phyloP scores from a whole-genome alignment of 1,140 invertebrate species.

The Globodera rostochiensis region DNA sequence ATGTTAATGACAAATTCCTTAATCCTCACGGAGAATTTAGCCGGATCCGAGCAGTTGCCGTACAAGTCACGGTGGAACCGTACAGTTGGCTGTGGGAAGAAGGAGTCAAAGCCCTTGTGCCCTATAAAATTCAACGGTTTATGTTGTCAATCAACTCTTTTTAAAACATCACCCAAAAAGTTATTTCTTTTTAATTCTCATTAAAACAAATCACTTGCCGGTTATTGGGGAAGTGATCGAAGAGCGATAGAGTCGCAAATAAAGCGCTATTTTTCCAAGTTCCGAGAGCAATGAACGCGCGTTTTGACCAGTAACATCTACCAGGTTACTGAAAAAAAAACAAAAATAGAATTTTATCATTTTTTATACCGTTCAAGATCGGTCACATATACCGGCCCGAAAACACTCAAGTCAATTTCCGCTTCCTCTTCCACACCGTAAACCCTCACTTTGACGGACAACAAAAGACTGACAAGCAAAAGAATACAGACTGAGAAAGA shows the following conservation, averaged over 20 bases:
- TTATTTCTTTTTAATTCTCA: too few species aligned
- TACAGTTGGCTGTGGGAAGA: conserved; percentile 5
- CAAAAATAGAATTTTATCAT: too few species aligned
- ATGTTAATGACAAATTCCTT: not conserved
- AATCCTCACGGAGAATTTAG: not conserved
- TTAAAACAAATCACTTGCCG: not conserved
- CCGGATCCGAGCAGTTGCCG: not conserved
- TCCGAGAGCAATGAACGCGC: not conserved
- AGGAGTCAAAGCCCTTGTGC: conserved; percentile 16
- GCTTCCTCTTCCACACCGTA: not conserved
- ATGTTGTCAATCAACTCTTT: too few species aligned
- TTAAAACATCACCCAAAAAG: too few species aligned
- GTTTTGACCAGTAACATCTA: not conserved
- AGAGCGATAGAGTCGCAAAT: conserved; percentile 22
- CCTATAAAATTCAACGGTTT: conserved; percentile 1
- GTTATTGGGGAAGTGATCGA: conserved; percentile 17
- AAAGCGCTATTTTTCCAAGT: conserved; percentile 15
- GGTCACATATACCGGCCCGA: not conserved
- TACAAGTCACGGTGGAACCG: conserved; percentile 6
- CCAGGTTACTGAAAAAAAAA: not conserved
- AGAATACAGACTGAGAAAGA: not conserved
- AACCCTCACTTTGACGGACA: not conserved
- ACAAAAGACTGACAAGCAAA: not conserved
- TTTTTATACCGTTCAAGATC: not conserved
- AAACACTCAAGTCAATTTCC: not conserved